phyloP scores from a whole-genome alignment of 2,113 vertebrate species.

The Ceyx cyanopectus region DNA sequence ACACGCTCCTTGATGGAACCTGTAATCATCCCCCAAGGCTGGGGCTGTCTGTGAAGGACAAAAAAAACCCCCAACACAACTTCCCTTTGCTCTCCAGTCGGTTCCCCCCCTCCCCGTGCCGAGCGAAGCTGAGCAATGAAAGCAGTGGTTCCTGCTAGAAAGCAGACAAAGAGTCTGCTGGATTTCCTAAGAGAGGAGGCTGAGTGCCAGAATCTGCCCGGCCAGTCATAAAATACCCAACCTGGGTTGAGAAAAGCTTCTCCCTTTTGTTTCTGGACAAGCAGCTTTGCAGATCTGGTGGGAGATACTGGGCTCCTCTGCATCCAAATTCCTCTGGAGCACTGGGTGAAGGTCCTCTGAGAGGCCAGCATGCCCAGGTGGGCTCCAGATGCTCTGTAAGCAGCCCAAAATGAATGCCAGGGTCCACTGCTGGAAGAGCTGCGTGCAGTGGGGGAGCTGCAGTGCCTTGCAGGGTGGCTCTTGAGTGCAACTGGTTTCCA shows the following conservation, averaged over 20 bases:
- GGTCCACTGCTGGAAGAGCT: neutral
- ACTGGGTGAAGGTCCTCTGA: neutral
- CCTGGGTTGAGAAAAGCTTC: conserved; percentile 64
- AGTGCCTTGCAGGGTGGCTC: neutral
- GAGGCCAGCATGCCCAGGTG: neutral
- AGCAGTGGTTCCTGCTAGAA: conserved; percentile 73
- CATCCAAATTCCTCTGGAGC: neutral
- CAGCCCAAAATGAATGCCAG: neutral
- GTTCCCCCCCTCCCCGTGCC: conserved; percentile 34
- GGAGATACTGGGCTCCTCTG: neutral
- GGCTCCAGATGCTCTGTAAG: rapidly evolving
- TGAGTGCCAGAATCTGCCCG: conserved; percentile 66
- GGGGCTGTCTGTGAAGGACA: neutral
- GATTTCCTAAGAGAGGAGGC: conserved; percentile 76
- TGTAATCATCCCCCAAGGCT: neutral
- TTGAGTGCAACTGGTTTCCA: neutral
- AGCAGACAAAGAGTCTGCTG: conserved; percentile 78
- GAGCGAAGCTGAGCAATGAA: conserved; percentile 48
- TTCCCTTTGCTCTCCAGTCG: conserved; percentile 57
- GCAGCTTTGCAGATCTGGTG: neutral
- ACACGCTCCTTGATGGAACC: neutral
- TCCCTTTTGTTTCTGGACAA: conserved; percentile 46
- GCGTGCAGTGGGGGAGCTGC: neutral
- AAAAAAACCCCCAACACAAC: neutral
- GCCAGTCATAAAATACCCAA: conserved; percentile 53